phyloP scores from a whole-genome alignment of 2,113 vertebrate genomes.

The Thinocorus orbignyianus region DNA sequence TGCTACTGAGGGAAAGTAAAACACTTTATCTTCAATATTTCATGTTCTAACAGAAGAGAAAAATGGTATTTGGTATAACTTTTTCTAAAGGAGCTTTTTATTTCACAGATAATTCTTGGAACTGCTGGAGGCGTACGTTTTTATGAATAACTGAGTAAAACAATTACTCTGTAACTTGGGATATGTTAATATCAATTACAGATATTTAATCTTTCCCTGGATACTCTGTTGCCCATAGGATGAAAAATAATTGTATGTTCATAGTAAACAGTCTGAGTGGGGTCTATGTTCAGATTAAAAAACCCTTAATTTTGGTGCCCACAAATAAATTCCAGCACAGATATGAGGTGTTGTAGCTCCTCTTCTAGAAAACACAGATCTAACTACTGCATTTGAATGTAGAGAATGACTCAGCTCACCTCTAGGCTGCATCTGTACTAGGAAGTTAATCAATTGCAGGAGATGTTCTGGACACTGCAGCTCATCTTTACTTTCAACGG shows the following conservation, averaged over 20 bases:
- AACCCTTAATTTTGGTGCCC: neutral
- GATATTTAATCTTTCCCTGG: neutral
- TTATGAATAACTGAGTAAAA: neutral
- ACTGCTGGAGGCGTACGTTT: neutral
- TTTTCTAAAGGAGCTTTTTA: neutral
- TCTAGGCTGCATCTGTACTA: neutral
- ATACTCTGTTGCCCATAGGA: neutral
- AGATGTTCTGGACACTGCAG: neutral
- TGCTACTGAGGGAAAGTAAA: neutral
- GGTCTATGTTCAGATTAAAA: neutral
- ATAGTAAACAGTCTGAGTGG: neutral
- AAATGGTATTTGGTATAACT: neutral
- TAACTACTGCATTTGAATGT: neutral
- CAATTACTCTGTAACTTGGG: neutral
- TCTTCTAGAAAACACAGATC: neutral
- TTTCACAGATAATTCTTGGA: conserved; percentile 12
- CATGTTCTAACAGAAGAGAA: neutral
- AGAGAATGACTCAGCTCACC: neutral
- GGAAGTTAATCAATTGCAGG: neutral
- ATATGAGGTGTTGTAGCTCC: neutral
- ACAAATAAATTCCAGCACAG: neutral
- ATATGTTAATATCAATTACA: neutral
- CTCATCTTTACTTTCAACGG: neutral
- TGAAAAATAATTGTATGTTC: neutral
- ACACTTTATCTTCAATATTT: neutral